Conservation (phyloP, 2,888 invertebrate species). For the Chalcosyrphus nemorum region DNA sequence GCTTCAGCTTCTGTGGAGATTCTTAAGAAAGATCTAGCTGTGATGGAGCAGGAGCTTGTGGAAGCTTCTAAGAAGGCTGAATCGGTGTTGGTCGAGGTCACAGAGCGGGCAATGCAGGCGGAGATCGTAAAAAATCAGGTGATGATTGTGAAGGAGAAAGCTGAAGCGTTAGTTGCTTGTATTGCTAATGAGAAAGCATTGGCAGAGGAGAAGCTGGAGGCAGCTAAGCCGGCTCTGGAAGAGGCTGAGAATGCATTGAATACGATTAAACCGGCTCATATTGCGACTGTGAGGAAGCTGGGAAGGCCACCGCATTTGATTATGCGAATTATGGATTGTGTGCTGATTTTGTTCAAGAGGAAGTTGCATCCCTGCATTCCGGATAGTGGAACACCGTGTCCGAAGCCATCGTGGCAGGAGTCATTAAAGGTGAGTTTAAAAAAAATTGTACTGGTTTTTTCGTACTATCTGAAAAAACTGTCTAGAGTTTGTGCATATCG, state of each 20-base stretch:
- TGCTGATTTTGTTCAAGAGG: conserved; percentile 95
- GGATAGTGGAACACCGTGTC: conserved; percentile 90
- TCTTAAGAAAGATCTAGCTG: conserved; percentile 94
- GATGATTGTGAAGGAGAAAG: conserved; percentile 97
- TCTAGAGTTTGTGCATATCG: too few relatives aligned
- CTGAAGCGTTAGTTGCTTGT: conserved; percentile 92
- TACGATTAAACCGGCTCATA: conserved; percentile 98
- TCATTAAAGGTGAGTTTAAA: conserved; percentile 92
- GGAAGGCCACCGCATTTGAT: conserved; percentile 98
- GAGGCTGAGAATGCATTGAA: conserved; percentile 97
- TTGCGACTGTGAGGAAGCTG: conserved; percentile 96
- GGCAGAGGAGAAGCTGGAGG: conserved; percentile 96
- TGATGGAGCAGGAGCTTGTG: conserved; percentile 96
- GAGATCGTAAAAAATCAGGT: conserved; percentile 98
- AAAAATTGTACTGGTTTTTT: too few relatives aligned
- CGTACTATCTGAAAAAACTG: too few relatives aligned
- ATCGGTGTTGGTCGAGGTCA: conserved; percentile 93
- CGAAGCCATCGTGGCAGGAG: conserved; percentile 98
- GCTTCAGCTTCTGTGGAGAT: conserved; percentile 96
- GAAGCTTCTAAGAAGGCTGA: conserved; percentile 96
- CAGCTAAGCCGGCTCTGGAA: conserved; percentile 96
- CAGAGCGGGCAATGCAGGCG: conserved; percentile 96
- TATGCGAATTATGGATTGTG: conserved; percentile 99
- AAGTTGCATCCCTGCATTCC: conserved; percentile 91
- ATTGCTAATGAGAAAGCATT: conserved; percentile 95